Evolutionary conservation across 2,888 invertebrate species (phyloP).

Genomic region (Ectemnius continuus): DNA sequence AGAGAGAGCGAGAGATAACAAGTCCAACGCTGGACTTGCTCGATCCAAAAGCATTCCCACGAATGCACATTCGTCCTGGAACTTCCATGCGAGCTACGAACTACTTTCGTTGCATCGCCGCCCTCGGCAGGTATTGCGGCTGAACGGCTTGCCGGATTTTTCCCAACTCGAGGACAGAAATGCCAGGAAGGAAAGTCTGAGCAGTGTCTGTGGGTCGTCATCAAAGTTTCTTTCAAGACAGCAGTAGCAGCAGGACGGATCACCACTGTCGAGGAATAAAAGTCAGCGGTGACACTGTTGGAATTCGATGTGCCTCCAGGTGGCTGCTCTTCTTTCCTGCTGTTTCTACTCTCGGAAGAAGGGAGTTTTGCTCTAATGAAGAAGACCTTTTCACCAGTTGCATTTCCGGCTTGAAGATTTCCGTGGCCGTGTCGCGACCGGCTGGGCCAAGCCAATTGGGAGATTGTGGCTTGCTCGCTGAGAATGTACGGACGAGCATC

Average conservation of each 20-base stretch:
- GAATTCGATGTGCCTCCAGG: too few relatives aligned
- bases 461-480: slow-evolving; percentile 57
- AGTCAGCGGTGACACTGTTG: too few relatives aligned
- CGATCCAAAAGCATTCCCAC: background rate
- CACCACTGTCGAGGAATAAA: too few relatives aligned
- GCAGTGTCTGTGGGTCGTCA: too few relatives aligned
- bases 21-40: background rate
- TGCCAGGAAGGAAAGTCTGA: too few relatives aligned
- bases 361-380: slow-evolving; percentile 8
- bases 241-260: too few relatives aligned
- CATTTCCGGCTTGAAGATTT: slow-evolving; percentile 39
- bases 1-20: too few relatives aligned
- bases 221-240: too few relatives aligned
- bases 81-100: background rate
- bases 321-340: background rate
- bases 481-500: slow-evolving; percentile 62
- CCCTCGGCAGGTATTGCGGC: background rate
- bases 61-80: slow-evolving; percentile 1
- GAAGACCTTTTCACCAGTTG: slow-evolving; percentile 50
- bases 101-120: background rate
- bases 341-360: background rate
- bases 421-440: slow-evolving; percentile 25
- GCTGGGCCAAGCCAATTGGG: slow-evolving; percentile 50
- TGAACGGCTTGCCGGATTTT: too few relatives aligned
- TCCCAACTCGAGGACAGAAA: too few relatives aligned